Evolutionary conservation across 53 echinoderm and acorn worm species (phyloP).

Genomic region (Crossaster papposus): DNA sequence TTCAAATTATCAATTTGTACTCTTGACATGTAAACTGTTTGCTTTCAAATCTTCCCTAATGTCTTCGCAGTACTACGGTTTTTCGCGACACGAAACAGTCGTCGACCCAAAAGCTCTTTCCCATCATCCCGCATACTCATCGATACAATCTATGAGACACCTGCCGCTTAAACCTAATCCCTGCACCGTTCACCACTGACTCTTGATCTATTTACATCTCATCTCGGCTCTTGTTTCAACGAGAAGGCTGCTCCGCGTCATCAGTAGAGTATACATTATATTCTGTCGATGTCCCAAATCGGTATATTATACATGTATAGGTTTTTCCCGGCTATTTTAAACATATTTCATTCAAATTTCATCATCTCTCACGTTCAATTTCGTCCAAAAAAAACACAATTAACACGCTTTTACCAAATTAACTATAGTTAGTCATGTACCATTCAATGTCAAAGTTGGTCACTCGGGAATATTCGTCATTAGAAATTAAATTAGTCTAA

Average conservation of each 20-base stretch:
- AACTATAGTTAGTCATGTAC: no score
- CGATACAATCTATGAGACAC: slow-evolving; percentile 44
- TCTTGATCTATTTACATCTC: slow-evolving; percentile 26
- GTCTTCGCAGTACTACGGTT: neutral
- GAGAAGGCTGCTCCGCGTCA: neutral
- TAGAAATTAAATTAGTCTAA: no score
- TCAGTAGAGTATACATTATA: neutral
- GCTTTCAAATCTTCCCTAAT: no score
- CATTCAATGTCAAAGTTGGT: no score
- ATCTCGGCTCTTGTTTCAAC: neutral
- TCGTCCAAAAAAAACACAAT: neutral
- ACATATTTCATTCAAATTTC: neutral
- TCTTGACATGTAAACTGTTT: no score
- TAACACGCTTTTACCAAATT: no score
- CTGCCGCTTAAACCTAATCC: slow-evolving; percentile 50
- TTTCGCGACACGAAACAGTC: slow-evolving; percentile 38
- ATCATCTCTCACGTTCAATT: neutral
- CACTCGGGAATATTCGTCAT: no score
- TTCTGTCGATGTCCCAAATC: neutral
- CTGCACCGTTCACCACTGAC: neutral
- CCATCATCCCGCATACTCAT: neutral
- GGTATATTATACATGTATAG: no score
- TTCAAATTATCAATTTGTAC: no score
- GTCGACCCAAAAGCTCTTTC: neutral
- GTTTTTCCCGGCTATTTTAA: no score